These are phyloP conservation scores for Kryptolebias ocellatus DNA, from an alignment of 2,797 vertebrate genomes.

Conservation along the genomic window DNA sequence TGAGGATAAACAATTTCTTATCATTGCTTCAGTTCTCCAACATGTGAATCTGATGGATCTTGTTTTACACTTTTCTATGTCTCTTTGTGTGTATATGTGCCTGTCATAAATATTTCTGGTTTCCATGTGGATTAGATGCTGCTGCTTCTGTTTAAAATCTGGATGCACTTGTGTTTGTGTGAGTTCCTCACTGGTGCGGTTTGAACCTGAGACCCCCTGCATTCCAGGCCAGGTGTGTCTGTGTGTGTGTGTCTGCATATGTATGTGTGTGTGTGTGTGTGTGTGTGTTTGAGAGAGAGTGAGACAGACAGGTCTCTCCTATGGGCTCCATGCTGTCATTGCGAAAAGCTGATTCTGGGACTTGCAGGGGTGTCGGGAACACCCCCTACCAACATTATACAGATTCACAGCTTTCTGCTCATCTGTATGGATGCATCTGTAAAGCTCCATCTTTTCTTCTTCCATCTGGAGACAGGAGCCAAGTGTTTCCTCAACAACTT, in stretches of 20 bases:
- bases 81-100: conserved; percentile 1
- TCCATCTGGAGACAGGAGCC: conserved; percentile 61
- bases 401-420: conserved; percentile 66
- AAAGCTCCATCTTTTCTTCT: conserved; percentile 48
- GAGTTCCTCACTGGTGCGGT: conserved; percentile 47
- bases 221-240: conserved; percentile 61
- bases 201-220: conserved; percentile 49
- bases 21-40: conserved; percentile 19
- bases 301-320: conserved; percentile 54
- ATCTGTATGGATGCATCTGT: conserved; percentile 63
- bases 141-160: conserved; percentile 31
- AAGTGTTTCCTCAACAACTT: conserved; percentile 56
- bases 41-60: conserved; percentile 17
- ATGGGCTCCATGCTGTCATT: conserved; percentile 64
- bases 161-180: conserved; percentile 34
- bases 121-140: conserved; percentile 25
- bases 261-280: conserved; percentile 7
- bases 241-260: conserved; percentile 31
- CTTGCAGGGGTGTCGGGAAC: conserved; percentile 74
- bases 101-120: conserved; percentile 28
- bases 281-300: conserved; percentile 24
- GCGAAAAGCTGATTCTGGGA: conserved; percentile 75
- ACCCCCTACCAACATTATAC: conserved; percentile 59
- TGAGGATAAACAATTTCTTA: conserved; percentile 32
- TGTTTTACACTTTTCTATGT: background rate